Percentiles rank a stretch among this genome's conserved stretches.
Evolutionary conservation across 2,113 vertebrate species (phyloP).

Genomic region (Gobiocypris rarus): DNA sequence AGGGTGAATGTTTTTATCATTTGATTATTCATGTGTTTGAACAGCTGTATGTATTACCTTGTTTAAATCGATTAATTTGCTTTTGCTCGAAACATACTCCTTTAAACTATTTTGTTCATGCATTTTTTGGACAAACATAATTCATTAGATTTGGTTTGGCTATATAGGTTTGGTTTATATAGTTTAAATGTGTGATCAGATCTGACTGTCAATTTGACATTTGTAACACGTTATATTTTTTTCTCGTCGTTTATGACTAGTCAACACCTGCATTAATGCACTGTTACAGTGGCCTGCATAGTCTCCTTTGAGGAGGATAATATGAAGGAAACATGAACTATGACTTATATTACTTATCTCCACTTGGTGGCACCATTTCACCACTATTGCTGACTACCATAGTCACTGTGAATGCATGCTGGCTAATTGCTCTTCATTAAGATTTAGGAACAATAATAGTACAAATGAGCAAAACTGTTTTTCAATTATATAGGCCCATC

Average conservation of each 20-base stretch:
- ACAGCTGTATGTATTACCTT: neutral
- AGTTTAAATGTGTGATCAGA: neutral
- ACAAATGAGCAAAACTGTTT: neutral
- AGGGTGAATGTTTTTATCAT: too few relatives aligned
- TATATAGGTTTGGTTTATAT: neutral
- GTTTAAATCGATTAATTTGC: neutral
- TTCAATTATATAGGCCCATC: neutral
- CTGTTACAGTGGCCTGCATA: neutral
- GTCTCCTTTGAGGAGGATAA: neutral
- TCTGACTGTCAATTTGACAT: too few relatives aligned
- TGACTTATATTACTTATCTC: neutral
- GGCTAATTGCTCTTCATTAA: neutral
- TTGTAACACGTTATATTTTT: too few relatives aligned
- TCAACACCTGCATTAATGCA: neutral
- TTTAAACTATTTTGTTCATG: neutral
- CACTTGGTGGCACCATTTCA: constrained; percentile 74
- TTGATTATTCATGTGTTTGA: too few relatives aligned
- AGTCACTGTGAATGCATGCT: neutral
- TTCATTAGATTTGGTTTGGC: neutral
- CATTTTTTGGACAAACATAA: neutral
- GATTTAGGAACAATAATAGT: neutral
- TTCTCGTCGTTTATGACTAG: neutral
- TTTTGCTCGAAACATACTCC: neutral
- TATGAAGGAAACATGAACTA: neutral
- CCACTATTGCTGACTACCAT: constrained; percentile 52